Percentiles rank a stretch among this genome's conserved stretches.
Evolutionary conservation across 1,140 invertebrate species (phyloP).

Genomic region (Cherax destructor): DNA sequence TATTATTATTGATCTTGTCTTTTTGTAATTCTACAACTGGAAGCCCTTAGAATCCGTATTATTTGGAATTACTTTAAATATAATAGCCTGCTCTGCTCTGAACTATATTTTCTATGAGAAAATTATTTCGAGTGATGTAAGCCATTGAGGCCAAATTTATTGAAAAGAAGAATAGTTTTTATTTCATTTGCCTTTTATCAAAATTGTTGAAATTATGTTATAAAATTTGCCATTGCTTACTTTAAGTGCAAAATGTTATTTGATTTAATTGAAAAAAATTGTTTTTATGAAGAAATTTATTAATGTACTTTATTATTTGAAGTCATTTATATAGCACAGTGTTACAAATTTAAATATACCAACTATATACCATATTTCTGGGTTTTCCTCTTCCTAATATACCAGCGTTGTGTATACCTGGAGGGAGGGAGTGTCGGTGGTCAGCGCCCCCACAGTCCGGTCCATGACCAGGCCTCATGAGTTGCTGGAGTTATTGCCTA

Average conservation of each 20-base stretch:
- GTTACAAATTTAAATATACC: conserved; percentile 58
- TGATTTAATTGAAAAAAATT: conserved; percentile 38
- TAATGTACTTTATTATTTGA: conserved; percentile 60
- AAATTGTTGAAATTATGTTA: not conserved
- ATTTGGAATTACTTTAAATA: too few relatives aligned
- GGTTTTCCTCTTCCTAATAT: not conserved
- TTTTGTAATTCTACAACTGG: not conserved
- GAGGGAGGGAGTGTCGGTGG: not conserved
- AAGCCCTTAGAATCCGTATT: not conserved
- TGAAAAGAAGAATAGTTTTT: not conserved
- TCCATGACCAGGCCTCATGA: too few relatives aligned
- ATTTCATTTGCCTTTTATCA: conserved; percentile 12
- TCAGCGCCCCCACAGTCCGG: too few relatives aligned
- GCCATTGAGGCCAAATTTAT: conserved; percentile 5
- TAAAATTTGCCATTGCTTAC: conserved; percentile 50
- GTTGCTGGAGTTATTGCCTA: too few relatives aligned
- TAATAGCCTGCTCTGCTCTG: not conserved
- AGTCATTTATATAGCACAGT: conserved; percentile 61
- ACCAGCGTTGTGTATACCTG: not conserved
- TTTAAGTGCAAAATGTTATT: conserved; percentile 41
- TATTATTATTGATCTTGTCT: not conserved
- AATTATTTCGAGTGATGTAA: not conserved
- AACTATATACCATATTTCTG: conserved; percentile 39
- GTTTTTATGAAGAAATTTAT: conserved; percentile 61
- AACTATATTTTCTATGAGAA: not conserved